Conservation (phyloP, 2,888 invertebrate genomes). For the Odiellus spinosus region DNA sequence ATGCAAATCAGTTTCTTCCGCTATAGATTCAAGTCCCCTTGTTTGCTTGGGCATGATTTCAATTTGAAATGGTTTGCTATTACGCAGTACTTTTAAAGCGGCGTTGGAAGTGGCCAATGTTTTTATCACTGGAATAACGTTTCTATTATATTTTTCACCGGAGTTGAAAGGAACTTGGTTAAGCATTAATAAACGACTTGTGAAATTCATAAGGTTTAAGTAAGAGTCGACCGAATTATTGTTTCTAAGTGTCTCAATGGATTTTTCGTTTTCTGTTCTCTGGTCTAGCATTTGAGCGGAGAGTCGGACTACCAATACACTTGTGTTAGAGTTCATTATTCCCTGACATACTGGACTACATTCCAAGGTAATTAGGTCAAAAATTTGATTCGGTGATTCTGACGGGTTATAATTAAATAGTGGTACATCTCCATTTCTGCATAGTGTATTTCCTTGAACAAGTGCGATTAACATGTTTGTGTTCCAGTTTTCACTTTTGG, state of each 20-base stretch:
- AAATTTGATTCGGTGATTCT: too few species aligned
- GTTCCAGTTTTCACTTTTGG: too few species aligned
- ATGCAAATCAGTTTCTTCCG: too few species aligned
- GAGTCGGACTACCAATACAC: neutral
- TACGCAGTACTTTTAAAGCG: conserved; percentile 2
- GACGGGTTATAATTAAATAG: too few species aligned
- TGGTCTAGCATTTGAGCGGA: neutral
- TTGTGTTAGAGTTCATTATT: conserved; percentile 4
- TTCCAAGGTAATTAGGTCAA: conserved; percentile 1
- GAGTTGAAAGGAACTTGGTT: neutral
- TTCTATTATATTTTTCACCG: neutral
- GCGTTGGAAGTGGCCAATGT: neutral
- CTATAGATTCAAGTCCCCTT: too few species aligned
- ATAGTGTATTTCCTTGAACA: too few species aligned
- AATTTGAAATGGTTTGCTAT: neutral
- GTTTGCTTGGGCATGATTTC: neutral
- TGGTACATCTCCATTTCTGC: too few species aligned
- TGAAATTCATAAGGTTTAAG: conserved; percentile 5
- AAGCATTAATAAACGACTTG: neutral
- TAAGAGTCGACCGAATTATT: neutral
- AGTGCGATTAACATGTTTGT: too few species aligned
- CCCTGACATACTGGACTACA: conserved; percentile 8
- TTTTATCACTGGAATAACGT: neutral
- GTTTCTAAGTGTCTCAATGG: neutral
- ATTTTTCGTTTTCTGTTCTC: neutral